These are phyloP conservation scores for Chaetodon auriga DNA, from an alignment of 2,113 vertebrate genomes.

Conservation along the genomic window DNA sequence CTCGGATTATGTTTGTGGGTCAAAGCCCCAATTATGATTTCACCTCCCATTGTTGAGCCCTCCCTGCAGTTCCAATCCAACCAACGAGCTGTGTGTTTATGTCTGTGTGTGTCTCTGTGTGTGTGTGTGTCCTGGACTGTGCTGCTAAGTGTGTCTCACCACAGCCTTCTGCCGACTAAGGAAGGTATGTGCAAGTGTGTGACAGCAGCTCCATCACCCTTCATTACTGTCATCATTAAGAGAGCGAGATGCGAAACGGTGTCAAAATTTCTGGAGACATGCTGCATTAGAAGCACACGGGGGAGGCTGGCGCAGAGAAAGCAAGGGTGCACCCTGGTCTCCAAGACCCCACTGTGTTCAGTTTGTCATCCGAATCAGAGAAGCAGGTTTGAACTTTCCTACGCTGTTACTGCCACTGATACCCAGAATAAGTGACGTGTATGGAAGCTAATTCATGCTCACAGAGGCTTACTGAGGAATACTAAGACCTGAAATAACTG, in stretches of 20 bases:
- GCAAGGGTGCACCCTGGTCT: not conserved
- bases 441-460: not conserved
- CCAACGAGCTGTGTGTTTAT: not conserved
- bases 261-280: constrained; percentile 15
- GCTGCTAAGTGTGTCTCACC: not conserved
- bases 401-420: not conserved
- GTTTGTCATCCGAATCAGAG: not conserved
- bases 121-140: not conserved
- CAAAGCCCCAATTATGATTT: not conserved
- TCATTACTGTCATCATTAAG: constrained; percentile 67
- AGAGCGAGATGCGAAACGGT: constrained; percentile 20
- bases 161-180: constrained; percentile 25
- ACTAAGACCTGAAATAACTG: not conserved
- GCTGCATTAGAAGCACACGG: constrained; percentile 18
- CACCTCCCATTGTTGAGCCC: not conserved
- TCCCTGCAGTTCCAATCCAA: not conserved
- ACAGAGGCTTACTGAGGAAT: not conserved
- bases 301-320: no score
- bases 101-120: not conserved
- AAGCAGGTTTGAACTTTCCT: not conserved
- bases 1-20: not conserved
- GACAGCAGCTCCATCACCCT: constrained; percentile 61
- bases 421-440: not conserved
- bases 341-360: not conserved
- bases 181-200: constrained; percentile 33